Evolutionary conservation across 2,888 invertebrate genomes (phyloP).

Genomic region (Nasonia oneida): DNA sequence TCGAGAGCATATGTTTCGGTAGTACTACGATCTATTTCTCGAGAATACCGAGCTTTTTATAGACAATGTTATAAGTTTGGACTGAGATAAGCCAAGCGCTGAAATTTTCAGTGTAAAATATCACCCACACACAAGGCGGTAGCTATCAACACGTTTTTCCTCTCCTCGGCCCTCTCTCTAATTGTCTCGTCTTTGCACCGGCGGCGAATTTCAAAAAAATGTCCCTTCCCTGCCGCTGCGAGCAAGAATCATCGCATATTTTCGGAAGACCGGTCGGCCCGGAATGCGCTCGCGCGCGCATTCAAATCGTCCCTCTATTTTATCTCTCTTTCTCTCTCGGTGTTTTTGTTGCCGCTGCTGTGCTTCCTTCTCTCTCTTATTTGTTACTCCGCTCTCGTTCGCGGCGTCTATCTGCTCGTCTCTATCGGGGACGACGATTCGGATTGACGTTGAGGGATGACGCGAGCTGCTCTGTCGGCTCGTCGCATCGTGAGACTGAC

Average conservation of each 20-base stretch:
- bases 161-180: neutral
- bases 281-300: constrained; percentile 31
- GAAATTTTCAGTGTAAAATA: neutral
- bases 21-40: too few relatives aligned
- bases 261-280: neutral
- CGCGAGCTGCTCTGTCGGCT: constrained; percentile 69
- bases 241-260: neutral
- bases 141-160: neutral
- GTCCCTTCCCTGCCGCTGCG: neutral
- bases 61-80: too few relatives aligned
- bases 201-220: neutral
- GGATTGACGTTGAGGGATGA: constrained; percentile 79
- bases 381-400: constrained; percentile 16
- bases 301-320: constrained; percentile 60
- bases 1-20: too few relatives aligned
- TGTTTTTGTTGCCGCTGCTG: neutral
- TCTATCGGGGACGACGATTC: constrained; percentile 60
- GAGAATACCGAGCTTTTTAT: too few relatives aligned
- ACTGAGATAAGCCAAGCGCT: too few relatives aligned
- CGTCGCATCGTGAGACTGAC: constrained; percentile 70
- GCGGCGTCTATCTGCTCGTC: constrained; percentile 57
- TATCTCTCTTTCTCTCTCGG: neutral
- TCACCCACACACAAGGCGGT: neutral
- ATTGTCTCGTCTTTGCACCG: constrained; percentile 32
- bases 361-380: neutral